Evolutionary conservation across 1,140 invertebrate species (phyloP), one percentile per base, ranked within the genome.

Genomic region (Pinna nobilis): DNA sequence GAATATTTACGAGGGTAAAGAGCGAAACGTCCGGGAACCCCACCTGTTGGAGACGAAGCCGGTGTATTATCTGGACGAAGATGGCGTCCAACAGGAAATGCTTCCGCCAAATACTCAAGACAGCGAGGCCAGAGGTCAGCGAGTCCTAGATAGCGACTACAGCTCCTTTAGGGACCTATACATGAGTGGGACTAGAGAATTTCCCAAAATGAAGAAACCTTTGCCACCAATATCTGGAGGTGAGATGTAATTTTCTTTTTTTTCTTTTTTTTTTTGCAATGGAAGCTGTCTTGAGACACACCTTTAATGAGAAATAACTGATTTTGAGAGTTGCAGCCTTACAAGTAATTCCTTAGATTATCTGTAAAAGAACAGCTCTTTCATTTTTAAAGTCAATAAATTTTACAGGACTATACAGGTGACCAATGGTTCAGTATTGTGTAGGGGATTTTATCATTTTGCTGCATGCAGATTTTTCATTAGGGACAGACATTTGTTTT

Each of bases 11-110:
- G 67, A 78, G 39, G 73, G 71, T 39, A 77, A 66, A 44, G 57
- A 70, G 28, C 73, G 77, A 41, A 80, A 84, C 63, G 25, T 81
- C 3, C 73, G 77, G 15, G 65, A 78, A 28, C 61, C 74, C 6
- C 70, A 78, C 37, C 44, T 81, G 0, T 64, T 81, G 74, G 74
- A 73, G 23, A 78, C 77, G 15, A 78, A 80, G 50, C 84, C 81
- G n/a, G 79, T 84, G 9, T 85, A 81, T 39, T 78, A 84, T 37
- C 64, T 84, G n/a, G 83, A 83, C 51, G 74, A 79, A 35, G 82
- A 80, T 47, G 65, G 70, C 13, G 51, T 59, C 4, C 57, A 63
- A 41, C 66, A 69, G 28, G 49, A 57, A 47, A 37, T 69, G n/a
- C 35, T 35, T 49, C 37, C 32, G 20, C n/a, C n/a, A n/a, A n/a